These are phyloP conservation scores for Schizaphis graminum DNA, from an alignment of 2,888 invertebrate genomes.

Conservation along the genomic window DNA sequence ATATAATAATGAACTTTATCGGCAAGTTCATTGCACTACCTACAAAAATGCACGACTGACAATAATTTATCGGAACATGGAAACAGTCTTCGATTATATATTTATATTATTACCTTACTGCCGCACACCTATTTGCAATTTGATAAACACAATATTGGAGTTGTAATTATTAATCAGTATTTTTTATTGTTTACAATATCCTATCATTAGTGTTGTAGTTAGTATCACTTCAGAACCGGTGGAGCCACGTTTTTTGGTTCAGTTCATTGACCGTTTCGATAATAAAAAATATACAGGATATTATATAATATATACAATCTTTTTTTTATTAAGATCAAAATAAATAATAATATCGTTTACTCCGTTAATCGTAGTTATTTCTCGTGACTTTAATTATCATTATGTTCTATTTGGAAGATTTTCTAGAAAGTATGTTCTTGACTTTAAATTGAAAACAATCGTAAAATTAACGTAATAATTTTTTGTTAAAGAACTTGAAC, in stretches of 20 bases:
- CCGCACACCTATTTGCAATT: background rate
- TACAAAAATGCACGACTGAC: background rate
- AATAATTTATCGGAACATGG: background rate
- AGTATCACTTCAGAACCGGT: background rate
- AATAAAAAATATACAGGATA: background rate
- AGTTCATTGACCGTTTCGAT: background rate
- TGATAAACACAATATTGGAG: background rate
- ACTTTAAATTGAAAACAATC: background rate
- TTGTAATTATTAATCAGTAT: background rate
- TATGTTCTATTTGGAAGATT: conserved; percentile 83
- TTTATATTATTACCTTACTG: background rate
- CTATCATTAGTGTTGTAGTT: background rate
- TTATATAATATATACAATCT: background rate
- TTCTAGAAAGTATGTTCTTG: conserved; percentile 77
- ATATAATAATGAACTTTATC: too few species aligned
- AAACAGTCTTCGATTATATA: background rate
- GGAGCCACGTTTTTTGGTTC: background rate
- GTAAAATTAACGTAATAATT: background rate
- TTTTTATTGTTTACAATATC: background rate
- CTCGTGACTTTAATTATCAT: background rate
- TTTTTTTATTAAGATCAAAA: background rate
- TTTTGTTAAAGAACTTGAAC: conserved; percentile 88
- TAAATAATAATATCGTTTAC: background rate
- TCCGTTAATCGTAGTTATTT: background rate
- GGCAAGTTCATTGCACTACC: too few species aligned